Base-by-base conservation (phyloP, 2,888 invertebrate genomes). In the Lutraria lutraria region DNA sequence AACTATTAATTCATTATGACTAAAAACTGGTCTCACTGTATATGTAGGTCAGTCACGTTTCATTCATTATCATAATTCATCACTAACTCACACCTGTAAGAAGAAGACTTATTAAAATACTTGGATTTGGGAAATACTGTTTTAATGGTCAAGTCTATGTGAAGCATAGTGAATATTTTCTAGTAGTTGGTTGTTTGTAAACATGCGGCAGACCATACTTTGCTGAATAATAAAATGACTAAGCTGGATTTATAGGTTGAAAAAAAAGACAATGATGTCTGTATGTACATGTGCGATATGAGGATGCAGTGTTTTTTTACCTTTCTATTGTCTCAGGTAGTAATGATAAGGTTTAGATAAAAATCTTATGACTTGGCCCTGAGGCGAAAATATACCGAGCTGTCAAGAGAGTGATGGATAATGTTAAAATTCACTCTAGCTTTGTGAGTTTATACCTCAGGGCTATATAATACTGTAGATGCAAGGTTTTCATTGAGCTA, bases 321-420 rank as follows among this genome's bases (percentile, higher is more conserved):
- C 21, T 63, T n/a, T 25, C 25, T 76, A 34, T 76, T 76, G 76
- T 76, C 34, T 76, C 34, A 63, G 63, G 21, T 63, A 2, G 15
- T 63, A n/a, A 1, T 63, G 63, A 68, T 79, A 79, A 79, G 80
- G 76, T 82, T n/a, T 15, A 86, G 86, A 86, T 81, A 86, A 81
- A 63, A 86, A 60, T 52, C 60, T 52, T 56, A 29, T 81, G 43
- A 43, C 52, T 80, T 25, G 25, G 34, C 68, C 88, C 83, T 25
- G 54, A 68, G 88, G 88, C 81, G 52, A 72, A 68, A 63, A 76
- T 88, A 88, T 88, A 88, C 83, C 52, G 29, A 84, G 84, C 88
- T 88, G 88, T 88, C 88, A 88, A 60, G 10, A 13, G 4, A n/a
- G 19, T 82, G 87, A 87, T 87, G 82, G 87, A 87, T 87, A 19